phyloP scores from a whole-genome alignment of 1,140 invertebrate genomes.

The Bradysia coprophila region DNA sequence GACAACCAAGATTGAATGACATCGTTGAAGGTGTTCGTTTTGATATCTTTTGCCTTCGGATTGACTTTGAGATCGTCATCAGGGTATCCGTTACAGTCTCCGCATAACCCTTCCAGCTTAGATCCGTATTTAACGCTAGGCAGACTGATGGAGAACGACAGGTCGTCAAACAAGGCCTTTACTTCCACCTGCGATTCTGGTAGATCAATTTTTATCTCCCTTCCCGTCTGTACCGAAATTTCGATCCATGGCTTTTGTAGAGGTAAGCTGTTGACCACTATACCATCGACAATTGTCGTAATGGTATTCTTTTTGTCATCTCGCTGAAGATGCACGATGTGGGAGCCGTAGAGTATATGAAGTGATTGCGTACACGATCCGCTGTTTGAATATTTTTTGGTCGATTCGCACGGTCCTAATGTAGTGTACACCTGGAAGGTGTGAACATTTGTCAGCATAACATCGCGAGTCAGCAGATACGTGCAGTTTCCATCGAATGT shows the following conservation, averaged over 20 bases:
- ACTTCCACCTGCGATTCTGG: conserved; percentile 31
- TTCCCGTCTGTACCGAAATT: conserved; percentile 23
- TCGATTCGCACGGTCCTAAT: conserved; percentile 34
- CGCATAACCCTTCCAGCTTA: conserved; percentile 59
- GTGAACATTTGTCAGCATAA: conserved; percentile 11
- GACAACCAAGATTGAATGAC: conserved; percentile 42
- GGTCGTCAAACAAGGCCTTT: conserved; percentile 25
- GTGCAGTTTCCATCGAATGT: conserved; percentile 51
- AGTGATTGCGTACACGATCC: conserved; percentile 38
- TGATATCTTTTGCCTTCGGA: conserved; percentile 20
- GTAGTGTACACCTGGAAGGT: conserved; percentile 33
- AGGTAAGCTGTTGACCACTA: conserved; percentile 25
- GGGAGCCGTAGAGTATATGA: conserved; percentile 40
- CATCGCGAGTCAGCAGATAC: conserved; percentile 49
- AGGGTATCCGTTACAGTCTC: conserved; percentile 48
- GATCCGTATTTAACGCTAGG: conserved; percentile 54
- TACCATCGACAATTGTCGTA: conserved; percentile 16
- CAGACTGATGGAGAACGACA: conserved; percentile 38
- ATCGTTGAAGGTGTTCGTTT: conserved; percentile 17
- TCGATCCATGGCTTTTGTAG: conserved; percentile 31
- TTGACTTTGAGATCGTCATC: conserved; percentile 38
- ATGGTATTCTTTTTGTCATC: conserved; percentile 8
- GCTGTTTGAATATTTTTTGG: conserved; percentile 15
- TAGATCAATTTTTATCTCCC: conserved; percentile 27
- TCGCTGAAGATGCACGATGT: conserved; percentile 35